Evolutionary conservation across 2,888 invertebrate species (phyloP), one percentile per base, ranked within the genome.

Genomic region (Gastrophysa polygoni): DNA sequence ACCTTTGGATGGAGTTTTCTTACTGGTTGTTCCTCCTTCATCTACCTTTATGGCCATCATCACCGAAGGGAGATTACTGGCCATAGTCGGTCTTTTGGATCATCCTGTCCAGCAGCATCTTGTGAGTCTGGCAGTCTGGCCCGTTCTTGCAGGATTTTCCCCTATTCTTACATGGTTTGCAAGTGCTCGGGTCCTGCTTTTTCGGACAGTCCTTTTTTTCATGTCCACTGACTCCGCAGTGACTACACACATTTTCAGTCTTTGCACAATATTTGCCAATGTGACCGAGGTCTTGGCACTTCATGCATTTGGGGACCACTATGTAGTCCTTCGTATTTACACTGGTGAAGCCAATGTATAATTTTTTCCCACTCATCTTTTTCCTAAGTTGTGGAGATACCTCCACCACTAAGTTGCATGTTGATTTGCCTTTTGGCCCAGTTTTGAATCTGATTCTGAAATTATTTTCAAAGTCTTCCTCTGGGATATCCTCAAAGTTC

Each of bases 211-310:
- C 50, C 29, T 28, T 50, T 21, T 16, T 50, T 28, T 50, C 50
- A n/a, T 50, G 50, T 8, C 29, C 50, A 16, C 14, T 32, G 1
- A 20, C 47, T 16, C 50, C 50, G n/a, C 50, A 50, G 50, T 50
- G 50, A 3, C 47, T 47, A 10, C 47, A 47, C 1, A 4, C 14
- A 21, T 20, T 47, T 47, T n/a, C n/a, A n/a, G n/a, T n/a, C n/a
- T n/a, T 47, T 20, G 47, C 4, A 20, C 47, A 20, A n/a, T 47
- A 47, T 47, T 47, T 47, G n/a, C 47, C 20, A 1, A 47, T 14
- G n/a, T 47, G 47, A n/a, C 59, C 58, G 8, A 57, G 21, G n/a
- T 57, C 57, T n/a, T 21, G 24, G 20, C 57, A 57, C 20, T 21
- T 50, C 5, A 49, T 4, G 17, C 57, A 57, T 16, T 46, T 48